Percentiles rank a stretch among this genome's conserved stretches.
phyloP scores from a whole-genome alignment of 2,888 invertebrate genomes.

The Macrophya alboannulata region DNA sequence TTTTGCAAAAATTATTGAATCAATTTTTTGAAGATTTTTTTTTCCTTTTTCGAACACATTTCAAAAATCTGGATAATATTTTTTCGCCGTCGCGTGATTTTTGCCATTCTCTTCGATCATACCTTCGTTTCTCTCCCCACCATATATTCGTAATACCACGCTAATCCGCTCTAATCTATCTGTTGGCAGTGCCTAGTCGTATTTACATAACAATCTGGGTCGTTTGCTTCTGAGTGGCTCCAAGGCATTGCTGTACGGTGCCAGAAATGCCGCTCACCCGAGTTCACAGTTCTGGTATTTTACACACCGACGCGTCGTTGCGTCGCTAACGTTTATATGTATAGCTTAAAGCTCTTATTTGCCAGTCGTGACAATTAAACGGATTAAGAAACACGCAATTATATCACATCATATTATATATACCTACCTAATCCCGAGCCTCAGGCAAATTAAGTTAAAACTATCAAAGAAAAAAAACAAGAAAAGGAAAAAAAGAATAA shows the following conservation, averaged over 20 bases:
- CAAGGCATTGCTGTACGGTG: constrained; percentile 40
- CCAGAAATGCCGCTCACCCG: constrained; percentile 52
- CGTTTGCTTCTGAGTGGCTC: constrained; percentile 65
- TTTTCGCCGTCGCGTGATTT: constrained; percentile 5
- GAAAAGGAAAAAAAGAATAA: too few species aligned
- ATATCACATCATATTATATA: neutral
- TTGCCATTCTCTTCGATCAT: neutral
- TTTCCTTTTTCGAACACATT: neutral
- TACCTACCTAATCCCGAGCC: neutral
- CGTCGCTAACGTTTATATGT: too few species aligned
- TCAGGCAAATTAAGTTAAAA: neutral
- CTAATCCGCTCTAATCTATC: constrained; percentile 61
- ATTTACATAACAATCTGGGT: constrained; percentile 75
- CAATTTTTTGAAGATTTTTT: neutral
- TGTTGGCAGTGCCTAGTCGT: constrained; percentile 66
- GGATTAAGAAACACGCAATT: neutral
- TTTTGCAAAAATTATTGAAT: neutral
- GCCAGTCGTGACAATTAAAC: neutral
- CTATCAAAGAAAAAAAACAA: neutral
- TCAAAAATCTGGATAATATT: neutral
- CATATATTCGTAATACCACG: constrained; percentile 82
- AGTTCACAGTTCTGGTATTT: constrained; percentile 40
- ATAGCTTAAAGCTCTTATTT: too few species aligned
- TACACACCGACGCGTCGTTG: neutral
- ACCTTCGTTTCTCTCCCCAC: constrained; percentile 79